Conservation (phyloP, 2,113 vertebrate genomes). For the Nyctereutes procyonoides region DNA sequence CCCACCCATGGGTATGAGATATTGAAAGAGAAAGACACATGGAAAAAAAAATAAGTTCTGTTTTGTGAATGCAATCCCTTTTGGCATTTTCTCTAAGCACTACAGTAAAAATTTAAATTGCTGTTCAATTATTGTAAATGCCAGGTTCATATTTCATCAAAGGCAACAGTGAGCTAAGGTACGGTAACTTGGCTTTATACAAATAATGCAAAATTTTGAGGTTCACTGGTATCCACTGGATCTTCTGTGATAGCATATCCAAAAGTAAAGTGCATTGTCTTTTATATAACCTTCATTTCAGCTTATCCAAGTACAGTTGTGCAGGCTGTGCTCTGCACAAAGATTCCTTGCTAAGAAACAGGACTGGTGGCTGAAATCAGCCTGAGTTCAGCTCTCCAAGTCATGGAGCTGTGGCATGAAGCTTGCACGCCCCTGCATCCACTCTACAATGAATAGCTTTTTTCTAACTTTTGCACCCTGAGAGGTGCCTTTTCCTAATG, state of each 20-base stretch:
- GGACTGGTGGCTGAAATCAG: neutral
- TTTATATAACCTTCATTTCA: neutral
- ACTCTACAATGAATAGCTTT: neutral
- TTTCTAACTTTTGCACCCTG: neutral
- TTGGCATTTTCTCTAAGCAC: neutral
- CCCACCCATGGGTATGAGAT: neutral
- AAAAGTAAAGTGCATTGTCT: neutral
- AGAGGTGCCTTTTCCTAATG: neutral
- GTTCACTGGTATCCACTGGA: neutral
- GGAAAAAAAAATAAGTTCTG: neutral
- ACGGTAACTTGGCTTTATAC: neutral
- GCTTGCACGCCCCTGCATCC: neutral
- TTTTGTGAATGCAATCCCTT: neutral
- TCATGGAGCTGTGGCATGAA: neutral
- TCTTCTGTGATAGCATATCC: neutral
- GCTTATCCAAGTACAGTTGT: neutral
- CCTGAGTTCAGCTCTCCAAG: neutral
- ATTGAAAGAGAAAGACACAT: neutral
- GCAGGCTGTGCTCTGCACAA: neutral
- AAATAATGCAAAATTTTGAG: neutral
- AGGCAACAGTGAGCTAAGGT: neutral
- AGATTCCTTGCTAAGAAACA: neutral
- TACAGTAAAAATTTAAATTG: conserved; percentile 25
- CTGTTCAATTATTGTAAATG: conserved; percentile 39
- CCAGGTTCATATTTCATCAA: conserved; percentile 42